Percentiles rank a stretch among this genome's conserved stretches.
phyloP scores from a whole-genome alignment of 1,140 invertebrate species.

The Drosophila sturtevanti region DNA sequence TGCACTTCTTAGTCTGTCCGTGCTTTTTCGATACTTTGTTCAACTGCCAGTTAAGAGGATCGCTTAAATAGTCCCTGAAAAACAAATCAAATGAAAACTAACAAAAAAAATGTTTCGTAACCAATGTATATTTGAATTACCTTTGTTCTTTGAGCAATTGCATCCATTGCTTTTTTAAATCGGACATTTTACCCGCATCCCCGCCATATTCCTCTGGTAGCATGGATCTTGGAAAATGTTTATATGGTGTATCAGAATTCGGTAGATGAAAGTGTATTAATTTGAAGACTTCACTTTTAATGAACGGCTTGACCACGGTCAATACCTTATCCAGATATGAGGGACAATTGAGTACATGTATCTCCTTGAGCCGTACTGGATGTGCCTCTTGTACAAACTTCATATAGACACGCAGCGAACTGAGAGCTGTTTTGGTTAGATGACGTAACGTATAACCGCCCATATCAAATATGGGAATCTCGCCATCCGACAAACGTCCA shows the following conservation, averaged over 20 bases:
- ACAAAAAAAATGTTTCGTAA: too few species aligned
- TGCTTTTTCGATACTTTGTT: slow-evolving; percentile 62
- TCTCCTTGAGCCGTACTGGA: slow-evolving; percentile 88
- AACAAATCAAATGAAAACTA: not conserved
- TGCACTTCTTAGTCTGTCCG: slow-evolving; percentile 2
- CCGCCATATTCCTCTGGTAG: slow-evolving; percentile 88
- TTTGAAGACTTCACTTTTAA: slow-evolving; percentile 86
- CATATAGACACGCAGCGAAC: slow-evolving; percentile 87
- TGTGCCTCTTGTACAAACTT: slow-evolving; percentile 90
- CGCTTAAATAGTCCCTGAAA: slow-evolving; percentile 65
- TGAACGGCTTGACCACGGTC: slow-evolving; percentile 86
- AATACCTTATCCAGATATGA: slow-evolving; percentile 86
- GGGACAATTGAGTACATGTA: slow-evolving; percentile 88
- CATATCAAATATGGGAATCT: slow-evolving; percentile 89
- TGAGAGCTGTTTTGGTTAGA: slow-evolving; percentile 86
- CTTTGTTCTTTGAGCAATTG: slow-evolving; percentile 76
- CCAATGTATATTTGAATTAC: slow-evolving; percentile 38
- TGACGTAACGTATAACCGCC: slow-evolving; percentile 86
- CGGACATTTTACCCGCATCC: slow-evolving; percentile 84
- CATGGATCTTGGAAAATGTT: slow-evolving; percentile 85
- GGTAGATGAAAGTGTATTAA: slow-evolving; percentile 86
- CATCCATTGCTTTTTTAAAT: slow-evolving; percentile 85
- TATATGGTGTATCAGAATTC: slow-evolving; percentile 85
- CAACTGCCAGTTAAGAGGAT: slow-evolving; percentile 58
- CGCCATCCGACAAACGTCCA: slow-evolving; percentile 83